These are phyloP conservation scores for Stomatorhinus ivindoensis DNA, from an alignment of 2,113 vertebrate genomes.

Conservation along the genomic window DNA sequence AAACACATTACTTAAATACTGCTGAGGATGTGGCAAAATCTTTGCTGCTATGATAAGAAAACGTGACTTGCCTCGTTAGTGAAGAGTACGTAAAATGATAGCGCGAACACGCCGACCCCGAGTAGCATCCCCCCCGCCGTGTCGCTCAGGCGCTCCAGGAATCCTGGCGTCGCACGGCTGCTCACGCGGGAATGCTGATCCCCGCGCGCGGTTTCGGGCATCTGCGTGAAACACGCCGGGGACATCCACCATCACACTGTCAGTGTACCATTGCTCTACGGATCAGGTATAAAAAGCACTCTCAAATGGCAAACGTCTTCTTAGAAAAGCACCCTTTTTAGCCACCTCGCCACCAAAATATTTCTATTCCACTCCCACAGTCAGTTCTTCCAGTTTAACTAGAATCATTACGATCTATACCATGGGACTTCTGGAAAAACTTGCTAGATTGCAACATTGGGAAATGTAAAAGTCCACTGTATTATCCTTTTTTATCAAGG, in stretches of 20 bases:
- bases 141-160: constrained; percentile 82
- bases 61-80: constrained; percentile 69
- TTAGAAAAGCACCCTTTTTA: not conserved
- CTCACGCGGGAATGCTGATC: constrained; percentile 63
- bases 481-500: not conserved
- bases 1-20: not conserved
- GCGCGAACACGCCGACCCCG: constrained; percentile 70
- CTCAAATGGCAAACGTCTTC: not conserved
- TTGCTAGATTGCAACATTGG: not conserved
- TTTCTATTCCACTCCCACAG: not conserved
- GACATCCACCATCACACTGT: not conserved
- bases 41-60: not conserved
- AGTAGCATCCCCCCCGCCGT: constrained; percentile 77
- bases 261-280: not conserved
- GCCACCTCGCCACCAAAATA: not conserved
- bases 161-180: constrained; percentile 66
- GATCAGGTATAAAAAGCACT: not conserved
- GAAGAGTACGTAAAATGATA: constrained; percentile 87
- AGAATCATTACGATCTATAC: not conserved
- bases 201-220: constrained; percentile 27
- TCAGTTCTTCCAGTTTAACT: not conserved
- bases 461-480: not conserved
- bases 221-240: constrained; percentile 31
- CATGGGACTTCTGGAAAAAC: not conserved
- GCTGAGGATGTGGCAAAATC: not conserved